Evolutionary conservation across 2,888 invertebrate genomes (phyloP).

Genomic region (Mayetiola destructor): DNA sequence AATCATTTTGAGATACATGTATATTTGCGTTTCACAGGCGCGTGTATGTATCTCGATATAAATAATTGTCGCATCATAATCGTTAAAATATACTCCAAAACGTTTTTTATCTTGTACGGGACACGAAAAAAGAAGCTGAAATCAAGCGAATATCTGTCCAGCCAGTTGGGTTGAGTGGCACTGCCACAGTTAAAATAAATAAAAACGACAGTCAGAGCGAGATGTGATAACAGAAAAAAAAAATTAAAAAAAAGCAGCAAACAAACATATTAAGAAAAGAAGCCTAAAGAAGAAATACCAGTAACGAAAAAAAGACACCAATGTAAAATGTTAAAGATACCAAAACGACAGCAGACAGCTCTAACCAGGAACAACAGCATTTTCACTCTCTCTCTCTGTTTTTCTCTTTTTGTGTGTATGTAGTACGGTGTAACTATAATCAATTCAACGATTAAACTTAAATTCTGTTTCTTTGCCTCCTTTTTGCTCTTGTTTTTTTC

Average conservation of each 20-base stretch:
- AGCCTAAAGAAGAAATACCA: background rate
- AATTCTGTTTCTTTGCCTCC: background rate
- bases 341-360: background rate
- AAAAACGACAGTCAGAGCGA: no score
- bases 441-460: no score
- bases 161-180: no score
- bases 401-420: no score
- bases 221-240: no score
- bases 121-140: no score
- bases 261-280: background rate
- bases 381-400: background rate
- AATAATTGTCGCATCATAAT: slow-evolving; percentile 11
- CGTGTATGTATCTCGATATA: slow-evolving; percentile 6
- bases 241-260: background rate
- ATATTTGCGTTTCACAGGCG: background rate
- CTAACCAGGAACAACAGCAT: slow-evolving; percentile 5
- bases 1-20: background rate
- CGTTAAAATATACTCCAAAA: slow-evolving; percentile 11
- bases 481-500: background rate
- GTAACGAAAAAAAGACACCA: slow-evolving; percentile 1
- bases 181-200: no score
- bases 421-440: no score
- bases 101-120: no score
- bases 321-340: background rate
- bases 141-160: no score